These are phyloP conservation scores for Boloria selene DNA, from an alignment of 2,888 invertebrate genomes.

Conservation along the genomic window DNA sequence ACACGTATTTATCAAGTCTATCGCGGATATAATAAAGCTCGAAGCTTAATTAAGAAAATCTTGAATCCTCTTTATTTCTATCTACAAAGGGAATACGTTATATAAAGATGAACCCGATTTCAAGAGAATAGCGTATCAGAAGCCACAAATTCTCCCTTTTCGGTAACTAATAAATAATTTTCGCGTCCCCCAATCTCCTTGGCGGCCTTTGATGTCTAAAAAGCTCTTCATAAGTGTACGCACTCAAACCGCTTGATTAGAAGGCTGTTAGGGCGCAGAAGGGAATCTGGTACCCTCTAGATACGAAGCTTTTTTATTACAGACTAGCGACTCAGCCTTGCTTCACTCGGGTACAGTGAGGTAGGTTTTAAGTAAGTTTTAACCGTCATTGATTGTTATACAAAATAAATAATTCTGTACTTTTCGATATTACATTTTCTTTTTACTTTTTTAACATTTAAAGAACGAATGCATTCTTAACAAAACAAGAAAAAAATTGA, in stretches of 20 bases:
- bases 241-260: conserved; percentile 68
- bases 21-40: conserved; percentile 27
- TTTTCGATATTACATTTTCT: no score
- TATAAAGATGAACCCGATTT: conserved; percentile 43
- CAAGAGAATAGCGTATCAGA: conserved; percentile 40
- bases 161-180: conserved; percentile 67
- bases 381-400: no score
- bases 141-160: conserved; percentile 54
- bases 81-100: conserved; percentile 48
- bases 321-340: no score
- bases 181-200: conserved; percentile 50
- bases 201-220: conserved; percentile 69
- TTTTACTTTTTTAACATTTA: no score
- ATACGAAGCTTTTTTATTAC: no score
- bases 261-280: conserved; percentile 57
- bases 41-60: conserved; percentile 51
- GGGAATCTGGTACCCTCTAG: conserved; percentile 26
- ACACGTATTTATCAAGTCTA: conserved; percentile 16
- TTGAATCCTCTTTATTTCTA: conserved; percentile 47
- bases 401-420: no score
- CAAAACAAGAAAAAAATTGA: no score
- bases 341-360: no score
- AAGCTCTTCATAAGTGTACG: conserved; percentile 68
- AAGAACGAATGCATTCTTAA: no score
- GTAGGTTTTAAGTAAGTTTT: no score